Conservation (phyloP, 1,140 invertebrate species). For the Sesamia nonagrioides region DNA sequence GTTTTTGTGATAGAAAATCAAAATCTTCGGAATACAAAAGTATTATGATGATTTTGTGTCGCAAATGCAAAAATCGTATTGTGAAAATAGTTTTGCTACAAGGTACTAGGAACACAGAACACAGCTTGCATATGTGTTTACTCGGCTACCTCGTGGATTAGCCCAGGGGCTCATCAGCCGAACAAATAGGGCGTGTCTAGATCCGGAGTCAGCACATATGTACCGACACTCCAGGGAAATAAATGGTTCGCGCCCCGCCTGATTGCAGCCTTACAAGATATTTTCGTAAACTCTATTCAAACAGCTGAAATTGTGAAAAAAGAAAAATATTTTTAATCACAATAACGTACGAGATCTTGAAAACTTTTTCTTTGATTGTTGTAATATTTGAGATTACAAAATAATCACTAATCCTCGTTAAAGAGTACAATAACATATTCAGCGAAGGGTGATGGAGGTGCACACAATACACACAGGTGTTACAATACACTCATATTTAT, state of each 20-base stretch:
- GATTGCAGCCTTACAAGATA: slow-evolving; percentile 79
- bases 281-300: slow-evolving; percentile 61
- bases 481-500: too few species aligned
- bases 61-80: background rate
- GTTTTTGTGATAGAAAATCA: background rate
- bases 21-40: too few species aligned
- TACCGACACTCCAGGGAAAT: slow-evolving; percentile 78
- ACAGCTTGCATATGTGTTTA: slow-evolving; percentile 43
- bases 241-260: slow-evolving; percentile 70
- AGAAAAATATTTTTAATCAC: background rate
- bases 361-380: background rate
- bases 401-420: background rate
- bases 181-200: slow-evolving; percentile 77
- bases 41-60: background rate
- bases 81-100: slow-evolving; percentile 10
- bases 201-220: slow-evolving; percentile 75
- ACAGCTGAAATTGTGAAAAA: slow-evolving; percentile 20
- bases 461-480: too few species aligned
- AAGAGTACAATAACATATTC: background rate
- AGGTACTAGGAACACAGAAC: slow-evolving; percentile 47
- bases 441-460: too few species aligned
- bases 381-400: background rate
- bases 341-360: too few species aligned
- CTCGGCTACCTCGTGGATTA: slow-evolving; percentile 50
- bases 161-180: slow-evolving; percentile 64